These are phyloP conservation scores for Brachyrhaphis roseni DNA, from an alignment of 2,797 vertebrate genomes.

Conservation along the genomic window DNA sequence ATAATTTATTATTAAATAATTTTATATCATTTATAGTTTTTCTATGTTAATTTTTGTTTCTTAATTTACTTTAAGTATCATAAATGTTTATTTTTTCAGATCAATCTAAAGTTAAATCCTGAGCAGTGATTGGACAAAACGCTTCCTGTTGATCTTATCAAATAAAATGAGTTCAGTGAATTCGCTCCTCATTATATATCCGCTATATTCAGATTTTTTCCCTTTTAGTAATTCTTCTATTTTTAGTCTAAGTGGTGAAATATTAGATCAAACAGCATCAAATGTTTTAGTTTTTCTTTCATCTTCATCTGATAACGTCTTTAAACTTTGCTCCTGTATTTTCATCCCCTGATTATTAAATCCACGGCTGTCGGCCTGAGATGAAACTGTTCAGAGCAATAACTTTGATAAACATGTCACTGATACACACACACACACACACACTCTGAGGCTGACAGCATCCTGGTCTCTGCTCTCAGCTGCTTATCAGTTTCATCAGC, in stretches of 20 bases:
- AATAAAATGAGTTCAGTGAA: too few species aligned
- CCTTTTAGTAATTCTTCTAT: background rate
- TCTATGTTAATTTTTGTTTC: too few species aligned
- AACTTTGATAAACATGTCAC: conserved; percentile 44
- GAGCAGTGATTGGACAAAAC: too few species aligned
- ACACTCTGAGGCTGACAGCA: conserved; percentile 13
- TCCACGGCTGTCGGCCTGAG: conserved; percentile 26
- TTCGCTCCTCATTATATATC: too few species aligned
- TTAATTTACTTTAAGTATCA: too few species aligned
- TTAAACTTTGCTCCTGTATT: conserved; percentile 46
- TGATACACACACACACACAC: conserved; percentile 5
- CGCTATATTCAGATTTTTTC: background rate
- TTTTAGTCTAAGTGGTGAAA: background rate
- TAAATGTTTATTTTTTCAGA: too few species aligned
- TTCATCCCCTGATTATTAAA: conserved; percentile 45
- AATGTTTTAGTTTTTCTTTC: background rate
- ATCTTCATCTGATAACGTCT: conserved; percentile 27
- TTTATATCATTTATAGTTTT: too few species aligned
- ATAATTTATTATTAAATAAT: too few species aligned
- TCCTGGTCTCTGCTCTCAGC: conserved; percentile 25
- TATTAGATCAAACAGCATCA: background rate
- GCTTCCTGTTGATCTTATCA: too few species aligned
- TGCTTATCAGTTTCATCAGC: conserved; percentile 27
- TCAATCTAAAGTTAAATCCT: too few species aligned
- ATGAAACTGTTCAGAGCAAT: conserved; percentile 58